Percentiles rank a stretch among this genome's conserved stretches.
Evolutionary conservation across 2,888 invertebrate species (phyloP).

Genomic region (Ypsolopha sequella): DNA sequence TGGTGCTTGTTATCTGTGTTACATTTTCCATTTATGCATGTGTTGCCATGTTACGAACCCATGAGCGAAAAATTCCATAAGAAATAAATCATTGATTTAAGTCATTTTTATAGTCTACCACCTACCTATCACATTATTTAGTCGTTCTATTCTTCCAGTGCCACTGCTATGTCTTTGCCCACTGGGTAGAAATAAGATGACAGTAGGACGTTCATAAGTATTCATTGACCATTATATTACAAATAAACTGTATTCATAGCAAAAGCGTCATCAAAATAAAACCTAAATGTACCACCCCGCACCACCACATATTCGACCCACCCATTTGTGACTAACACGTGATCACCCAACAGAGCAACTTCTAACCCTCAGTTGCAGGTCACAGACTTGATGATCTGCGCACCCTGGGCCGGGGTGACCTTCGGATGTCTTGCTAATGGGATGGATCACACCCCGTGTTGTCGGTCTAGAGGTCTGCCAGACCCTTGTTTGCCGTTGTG

Average conservation of each 20-base stretch:
- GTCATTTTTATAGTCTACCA: no score
- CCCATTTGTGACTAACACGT: slow-evolving; percentile 55
- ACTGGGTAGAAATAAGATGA: no score
- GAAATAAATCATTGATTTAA: no score
- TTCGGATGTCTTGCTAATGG: slow-evolving; percentile 85
- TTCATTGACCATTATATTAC: no score
- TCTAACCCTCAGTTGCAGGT: slow-evolving; percentile 70
- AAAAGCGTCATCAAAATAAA: not conserved
- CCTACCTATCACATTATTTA: no score
- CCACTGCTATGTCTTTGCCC: no score
- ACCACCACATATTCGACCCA: slow-evolving; percentile 9
- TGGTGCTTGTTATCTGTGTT: not conserved
- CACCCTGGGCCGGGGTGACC: slow-evolving; percentile 86
- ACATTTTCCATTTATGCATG: no score
- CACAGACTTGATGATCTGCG: slow-evolving; percentile 90
- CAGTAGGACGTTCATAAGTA: no score
- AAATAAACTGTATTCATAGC: not conserved
- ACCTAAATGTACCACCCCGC: slow-evolving; percentile 8
- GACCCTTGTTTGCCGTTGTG: slow-evolving; percentile 82
- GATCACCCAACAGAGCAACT: slow-evolving; percentile 31
- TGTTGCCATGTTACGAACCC: no score
- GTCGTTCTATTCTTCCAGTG: no score
- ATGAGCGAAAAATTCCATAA: no score
- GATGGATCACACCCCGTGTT: slow-evolving; percentile 86
- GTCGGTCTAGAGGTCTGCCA: slow-evolving; percentile 80